A percentile compares a stretch with the other conserved stretches of the same genome.
phyloP scores from a whole-genome alignment of 1,140 invertebrate genomes.

The Drosophila teissieri region DNA sequence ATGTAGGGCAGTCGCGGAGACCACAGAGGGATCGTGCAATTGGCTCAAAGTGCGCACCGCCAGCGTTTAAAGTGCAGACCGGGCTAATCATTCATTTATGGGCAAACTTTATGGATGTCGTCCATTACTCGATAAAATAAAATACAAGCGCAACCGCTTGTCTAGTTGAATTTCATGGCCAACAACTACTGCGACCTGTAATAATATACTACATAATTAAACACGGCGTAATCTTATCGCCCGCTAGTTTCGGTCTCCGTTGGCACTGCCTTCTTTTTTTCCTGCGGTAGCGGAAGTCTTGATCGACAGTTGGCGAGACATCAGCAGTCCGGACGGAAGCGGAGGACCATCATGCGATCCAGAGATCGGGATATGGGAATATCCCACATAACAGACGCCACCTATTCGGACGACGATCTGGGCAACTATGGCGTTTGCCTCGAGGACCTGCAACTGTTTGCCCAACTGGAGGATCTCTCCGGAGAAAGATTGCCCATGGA shows the following conservation, averaged over 20 bases:
- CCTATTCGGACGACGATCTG: neutral
- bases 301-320: constrained; percentile 12
- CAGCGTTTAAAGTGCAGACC: constrained; percentile 56
- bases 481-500: constrained; percentile 1
- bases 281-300: constrained; percentile 18
- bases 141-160: constrained; percentile 15
- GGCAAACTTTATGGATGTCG: constrained; percentile 49
- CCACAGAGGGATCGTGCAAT: constrained; percentile 19
- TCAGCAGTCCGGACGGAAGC: constrained; percentile 12
- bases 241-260: neutral
- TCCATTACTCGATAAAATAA: constrained; percentile 47
- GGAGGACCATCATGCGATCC: neutral
- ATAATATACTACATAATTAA: constrained; percentile 36
- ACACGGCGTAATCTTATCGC: constrained; percentile 52
- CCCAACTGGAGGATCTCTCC: constrained; percentile 32
- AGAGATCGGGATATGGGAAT: neutral
- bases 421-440: constrained; percentile 41
- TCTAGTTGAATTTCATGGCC: neutral
- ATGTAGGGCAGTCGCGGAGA: neutral
- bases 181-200: constrained; percentile 27
- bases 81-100: constrained; percentile 49
- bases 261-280: neutral
- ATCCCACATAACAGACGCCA: neutral
- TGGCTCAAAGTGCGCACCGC: constrained; percentile 64
- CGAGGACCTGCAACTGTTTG: constrained; percentile 59